phyloP scores from a whole-genome alignment of 2,797 vertebrate genomes.

The Molossus molossus region DNA sequence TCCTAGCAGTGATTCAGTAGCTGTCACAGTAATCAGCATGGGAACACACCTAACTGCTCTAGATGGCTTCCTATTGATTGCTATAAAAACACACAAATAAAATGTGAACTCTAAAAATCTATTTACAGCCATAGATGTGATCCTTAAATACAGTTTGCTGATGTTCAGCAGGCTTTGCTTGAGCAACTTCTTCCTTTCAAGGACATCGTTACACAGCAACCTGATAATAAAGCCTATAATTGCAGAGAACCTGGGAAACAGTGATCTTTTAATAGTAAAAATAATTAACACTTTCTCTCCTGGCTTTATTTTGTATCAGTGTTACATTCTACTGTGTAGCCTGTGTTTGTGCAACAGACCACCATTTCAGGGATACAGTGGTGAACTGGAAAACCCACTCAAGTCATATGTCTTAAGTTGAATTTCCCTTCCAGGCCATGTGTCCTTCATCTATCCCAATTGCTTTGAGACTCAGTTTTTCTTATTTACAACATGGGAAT shows the following conservation, averaged over 20 bases:
- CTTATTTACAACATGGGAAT: not conserved
- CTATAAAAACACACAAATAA: conserved; percentile 84
- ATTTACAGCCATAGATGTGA: conserved; percentile 67
- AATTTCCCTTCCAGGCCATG: not conserved
- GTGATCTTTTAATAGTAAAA: not conserved
- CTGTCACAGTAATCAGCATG: conserved; percentile 86
- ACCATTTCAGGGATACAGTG: not conserved
- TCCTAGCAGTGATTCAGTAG: conserved; percentile 85
- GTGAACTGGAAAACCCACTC: not conserved
- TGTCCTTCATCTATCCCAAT: not conserved
- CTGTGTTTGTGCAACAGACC: not conserved
- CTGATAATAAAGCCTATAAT: not conserved
- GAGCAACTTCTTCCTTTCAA: conserved; percentile 70
- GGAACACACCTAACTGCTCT: conserved; percentile 82
- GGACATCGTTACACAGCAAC: not conserved
- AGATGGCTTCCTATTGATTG: conserved; percentile 83
- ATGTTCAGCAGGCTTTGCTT: conserved; percentile 64
- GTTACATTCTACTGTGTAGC: not conserved
- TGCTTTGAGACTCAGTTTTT: not conserved
- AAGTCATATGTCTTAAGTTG: not conserved
- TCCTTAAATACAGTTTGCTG: conserved; percentile 77
- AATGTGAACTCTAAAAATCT: conserved; percentile 83
- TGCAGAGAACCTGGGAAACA: not conserved
- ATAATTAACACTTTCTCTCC: not conserved
- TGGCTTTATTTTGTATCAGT: not conserved